Evolutionary conservation across 2,113 vertebrate genomes (phyloP), one percentile per base, ranked within the genome.

Genomic region (Osmerus eperlanus): DNA sequence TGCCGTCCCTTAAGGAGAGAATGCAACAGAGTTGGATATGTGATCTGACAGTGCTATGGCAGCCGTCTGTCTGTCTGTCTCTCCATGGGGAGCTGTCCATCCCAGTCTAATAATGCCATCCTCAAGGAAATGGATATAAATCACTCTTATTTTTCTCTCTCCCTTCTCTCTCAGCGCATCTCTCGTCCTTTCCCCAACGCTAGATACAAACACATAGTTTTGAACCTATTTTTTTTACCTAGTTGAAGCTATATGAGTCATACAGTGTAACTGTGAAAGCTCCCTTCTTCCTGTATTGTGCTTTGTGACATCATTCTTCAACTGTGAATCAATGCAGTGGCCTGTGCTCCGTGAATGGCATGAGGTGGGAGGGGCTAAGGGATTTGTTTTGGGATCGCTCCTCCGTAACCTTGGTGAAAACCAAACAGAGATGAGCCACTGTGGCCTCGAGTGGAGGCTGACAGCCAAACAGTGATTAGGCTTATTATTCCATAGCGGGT

Each of bases 331-430:
- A 70, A 29, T 16, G 18, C 58, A 23, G 58, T 1, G 18, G 5
- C 19, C 19, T n/a, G 58, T 11, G 58, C 9, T 19, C 19, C 18
- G 5, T 60, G 58, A 19, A 3, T 23, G 58, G 9, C 9, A 7
- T 4, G 18, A 19, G 58, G 18, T n/a, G 58, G 58, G 18, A 3
- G 58, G 56, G 7, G 56, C n/a, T 15, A n/a, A n/a, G 9, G 58
- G 58, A 18, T 23, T 19, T 60, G 76, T 72, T 71, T 58, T 55
- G 72, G 71, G 77, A 58, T 28, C 71, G 28, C 18, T 72, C 71
- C 72, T 16, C 32, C 3, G 86, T 89, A 54, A 82, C 88, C 86
- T 85, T 79, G 82, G 88, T 76, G 81, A 88, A 83, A 65, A 85
- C 56, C 72, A 85, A 89, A 88, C 78, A 83, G 67, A 0, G 71